phyloP scores from a whole-genome alignment of 2,113 vertebrate genomes.

The Carollia perspicillata region DNA sequence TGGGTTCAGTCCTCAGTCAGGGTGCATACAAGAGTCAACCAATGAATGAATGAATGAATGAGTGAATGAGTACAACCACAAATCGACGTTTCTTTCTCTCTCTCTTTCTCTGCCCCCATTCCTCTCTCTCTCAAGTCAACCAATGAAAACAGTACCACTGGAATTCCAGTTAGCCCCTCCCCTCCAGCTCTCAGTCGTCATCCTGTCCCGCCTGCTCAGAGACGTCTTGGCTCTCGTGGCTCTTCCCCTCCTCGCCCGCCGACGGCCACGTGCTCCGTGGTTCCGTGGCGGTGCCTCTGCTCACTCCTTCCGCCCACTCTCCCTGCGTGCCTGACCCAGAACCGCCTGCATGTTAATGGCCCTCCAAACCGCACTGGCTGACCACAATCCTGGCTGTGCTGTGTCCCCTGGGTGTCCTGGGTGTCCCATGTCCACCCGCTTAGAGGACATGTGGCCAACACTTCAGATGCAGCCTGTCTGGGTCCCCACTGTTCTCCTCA shows the following conservation, averaged over 20 bases:
- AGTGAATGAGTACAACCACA: too few species aligned
- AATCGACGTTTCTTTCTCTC: too few species aligned
- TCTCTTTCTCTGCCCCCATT: too few species aligned
- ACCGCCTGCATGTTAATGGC: fast-evolving
- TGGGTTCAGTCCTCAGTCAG: too few species aligned
- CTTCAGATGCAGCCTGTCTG: not conserved
- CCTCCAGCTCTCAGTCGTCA: not conserved
- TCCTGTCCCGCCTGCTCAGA: not conserved
- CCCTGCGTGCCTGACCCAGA: not conserved
- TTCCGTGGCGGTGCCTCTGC: not conserved
- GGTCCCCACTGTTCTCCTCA: fast-evolving
- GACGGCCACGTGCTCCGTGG: not conserved
- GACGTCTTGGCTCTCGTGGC: not conserved
- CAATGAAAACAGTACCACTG: too few species aligned
- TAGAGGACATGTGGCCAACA: not conserved
- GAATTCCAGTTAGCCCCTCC: not conserved
- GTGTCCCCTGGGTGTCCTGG: not conserved
- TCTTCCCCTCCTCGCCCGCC: not conserved
- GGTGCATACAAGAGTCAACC: too few species aligned
- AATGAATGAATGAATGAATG: too few species aligned
- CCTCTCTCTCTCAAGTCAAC: too few species aligned
- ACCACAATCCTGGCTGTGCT: not conserved
- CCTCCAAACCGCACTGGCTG: not conserved
- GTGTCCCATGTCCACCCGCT: too few species aligned
- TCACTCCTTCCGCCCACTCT: not conserved